Base-by-base conservation (phyloP, 2,113 vertebrate species). In the Eupsittula cactorum region DNA sequence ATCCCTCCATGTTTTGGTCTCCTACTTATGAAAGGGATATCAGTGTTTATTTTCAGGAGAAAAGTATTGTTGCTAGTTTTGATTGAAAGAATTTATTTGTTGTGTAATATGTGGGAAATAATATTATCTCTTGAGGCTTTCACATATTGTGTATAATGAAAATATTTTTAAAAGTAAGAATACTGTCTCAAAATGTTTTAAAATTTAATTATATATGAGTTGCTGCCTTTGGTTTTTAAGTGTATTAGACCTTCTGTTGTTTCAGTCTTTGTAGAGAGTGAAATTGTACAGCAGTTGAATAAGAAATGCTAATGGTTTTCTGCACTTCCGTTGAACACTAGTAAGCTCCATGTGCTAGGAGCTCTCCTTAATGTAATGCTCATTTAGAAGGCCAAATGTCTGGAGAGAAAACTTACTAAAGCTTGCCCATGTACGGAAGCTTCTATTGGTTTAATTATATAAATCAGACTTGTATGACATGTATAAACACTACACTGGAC, bases 381-480 rank as follows among this genome's bases (percentile, higher is more conserved):
- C n/a, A 35, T 77, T 93, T 88, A 62, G 37, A 90, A 94, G 42
- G 42, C 57, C 35, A 79, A 60, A 28, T 19, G 12, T 80, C 90
- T 86, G 60, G 79, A 92, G 53, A 80, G 53, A 93, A 95, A 92
- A 77, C 50, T 88, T 83, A 88, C 4, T 77, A 70, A 82, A 67
- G n/a, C 53, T 92, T 90, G 50, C 71, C 70, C 3, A 0, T 33
- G 46, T 85, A 82, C 35, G 5, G 84, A 91, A 94, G 57, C 55
- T 90, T 86, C 85, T 91, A 33, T 55, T 83, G 64, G 75, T 92
- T 80, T 93, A 96, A 88, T 94, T 90, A 71, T 29, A 95, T 88
- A 92, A 93, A 94, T 93, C 91, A 92, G 60, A 71, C 95, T 94
- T 97, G 63, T 93, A 7, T 86, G 88, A 83, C 92, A 74, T 88